These are phyloP conservation scores for Drosophila picticornis DNA, from an alignment of 2,888 invertebrate species.

Conservation along the genomic window DNA sequence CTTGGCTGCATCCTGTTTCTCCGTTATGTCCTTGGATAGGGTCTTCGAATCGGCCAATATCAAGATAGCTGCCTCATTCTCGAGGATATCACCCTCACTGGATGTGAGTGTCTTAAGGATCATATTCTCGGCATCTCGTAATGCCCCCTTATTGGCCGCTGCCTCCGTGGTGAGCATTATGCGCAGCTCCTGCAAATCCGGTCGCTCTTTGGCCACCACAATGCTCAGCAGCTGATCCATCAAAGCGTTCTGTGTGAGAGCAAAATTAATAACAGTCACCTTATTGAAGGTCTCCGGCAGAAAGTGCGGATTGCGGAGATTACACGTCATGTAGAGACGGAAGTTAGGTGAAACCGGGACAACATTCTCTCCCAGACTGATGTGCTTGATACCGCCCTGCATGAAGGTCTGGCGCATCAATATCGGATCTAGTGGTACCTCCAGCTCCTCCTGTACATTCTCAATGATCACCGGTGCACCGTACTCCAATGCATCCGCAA, in stretches of 20 bases:
- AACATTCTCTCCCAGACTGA: conserved; percentile 94
- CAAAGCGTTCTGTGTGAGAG: conserved; percentile 91
- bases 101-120: conserved; percentile 93
- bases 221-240: conserved; percentile 94
- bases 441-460: conserved; percentile 93
- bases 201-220: conserved; percentile 95
- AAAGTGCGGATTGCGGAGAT: conserved; percentile 94
- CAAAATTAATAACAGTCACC: conserved; percentile 94
- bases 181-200: conserved; percentile 93
- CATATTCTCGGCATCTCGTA: conserved; percentile 95
- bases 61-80: conserved; percentile 95
- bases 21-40: conserved; percentile 92
- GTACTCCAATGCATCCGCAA: conserved; percentile 90
- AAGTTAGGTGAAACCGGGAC: conserved; percentile 93
- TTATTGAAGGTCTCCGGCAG: conserved; percentile 95
- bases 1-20: conserved; percentile 93
- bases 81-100: conserved; percentile 94
- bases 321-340: conserved; percentile 94
- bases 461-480: conserved; percentile 92
- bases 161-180: conserved; percentile 92
- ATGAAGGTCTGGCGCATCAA: conserved; percentile 91
- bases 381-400: conserved; percentile 90
- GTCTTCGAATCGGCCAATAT: conserved; percentile 94
- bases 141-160: conserved; percentile 91
- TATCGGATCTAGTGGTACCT: conserved; percentile 94